Conservation (phyloP, 2,888 invertebrate genomes). For the Philaethria dido region DNA sequence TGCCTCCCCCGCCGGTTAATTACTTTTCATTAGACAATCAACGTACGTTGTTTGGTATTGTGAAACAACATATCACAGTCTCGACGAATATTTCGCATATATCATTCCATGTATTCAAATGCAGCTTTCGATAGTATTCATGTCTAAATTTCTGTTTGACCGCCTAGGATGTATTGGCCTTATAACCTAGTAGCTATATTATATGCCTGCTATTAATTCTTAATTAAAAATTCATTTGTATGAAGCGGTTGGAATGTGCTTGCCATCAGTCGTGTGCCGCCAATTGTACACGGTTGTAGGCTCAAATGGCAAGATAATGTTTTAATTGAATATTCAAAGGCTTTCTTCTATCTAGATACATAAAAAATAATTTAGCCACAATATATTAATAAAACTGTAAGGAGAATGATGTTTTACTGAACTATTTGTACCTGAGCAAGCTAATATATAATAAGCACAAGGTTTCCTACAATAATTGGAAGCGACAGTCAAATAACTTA, state of each 20-base stretch:
- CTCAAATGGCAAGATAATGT: not conserved
- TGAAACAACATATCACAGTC: constrained; percentile 43
- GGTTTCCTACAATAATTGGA: not conserved
- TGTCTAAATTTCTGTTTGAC: constrained; percentile 8
- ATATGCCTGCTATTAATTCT: not conserved
- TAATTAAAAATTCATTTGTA: not conserved
- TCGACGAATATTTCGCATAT: constrained; percentile 22
- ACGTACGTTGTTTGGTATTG: constrained; percentile 55
- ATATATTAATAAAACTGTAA: too few species aligned
- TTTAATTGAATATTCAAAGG: too few species aligned
- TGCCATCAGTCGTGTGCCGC: not conserved
- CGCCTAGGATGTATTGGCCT: constrained; percentile 15
- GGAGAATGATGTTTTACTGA: too few species aligned
- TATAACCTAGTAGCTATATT: not conserved
- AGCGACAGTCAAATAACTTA: not conserved
- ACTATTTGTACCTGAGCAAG: too few species aligned
- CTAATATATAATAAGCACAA: not conserved
- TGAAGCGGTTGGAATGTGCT: not conserved
- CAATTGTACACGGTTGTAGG: not conserved
- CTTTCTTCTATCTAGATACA: too few species aligned
- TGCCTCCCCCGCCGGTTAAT: constrained; percentile 70
- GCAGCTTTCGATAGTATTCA: not conserved
- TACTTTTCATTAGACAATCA: constrained; percentile 83
- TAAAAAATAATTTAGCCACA: too few species aligned
- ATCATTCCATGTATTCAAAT: not conserved